A percentile compares a stretch with the other conserved stretches of the same genome.
Conservation (phyloP, 2,888 invertebrate genomes). For the Calameuta filiformis region DNA sequence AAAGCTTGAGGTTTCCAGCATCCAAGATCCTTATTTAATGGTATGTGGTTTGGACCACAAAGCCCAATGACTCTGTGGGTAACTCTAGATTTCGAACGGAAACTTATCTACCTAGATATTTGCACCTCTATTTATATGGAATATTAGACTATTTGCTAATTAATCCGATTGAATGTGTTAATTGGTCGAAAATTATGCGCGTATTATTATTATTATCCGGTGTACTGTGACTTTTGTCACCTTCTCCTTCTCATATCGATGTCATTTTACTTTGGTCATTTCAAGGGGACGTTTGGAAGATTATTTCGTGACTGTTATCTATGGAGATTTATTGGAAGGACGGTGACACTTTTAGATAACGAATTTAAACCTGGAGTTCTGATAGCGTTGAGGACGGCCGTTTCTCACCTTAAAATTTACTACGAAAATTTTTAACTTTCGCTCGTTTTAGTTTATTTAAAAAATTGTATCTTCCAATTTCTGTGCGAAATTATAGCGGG, state of each 20-base stretch:
- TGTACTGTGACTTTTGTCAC: neutral
- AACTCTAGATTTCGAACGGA: conserved; percentile 31
- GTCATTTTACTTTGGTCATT: neutral
- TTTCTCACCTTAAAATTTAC: neutral
- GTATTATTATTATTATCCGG: neutral
- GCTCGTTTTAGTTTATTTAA: neutral
- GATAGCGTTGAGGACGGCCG: neutral
- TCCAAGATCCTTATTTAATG: neutral
- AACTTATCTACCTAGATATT: conserved; percentile 41
- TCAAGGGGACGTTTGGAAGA: neutral
- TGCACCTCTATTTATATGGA: conserved; percentile 36
- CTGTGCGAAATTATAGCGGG: neutral
- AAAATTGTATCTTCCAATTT: neutral
- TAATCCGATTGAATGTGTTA: conserved; percentile 36
- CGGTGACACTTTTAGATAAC: neutral
- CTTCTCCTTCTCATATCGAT: neutral
- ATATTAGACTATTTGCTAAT: conserved; percentile 32
- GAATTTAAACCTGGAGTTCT: neutral
- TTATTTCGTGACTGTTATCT: neutral
- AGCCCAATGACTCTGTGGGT: conserved; percentile 9
- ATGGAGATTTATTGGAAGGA: neutral
- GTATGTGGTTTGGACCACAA: neutral
- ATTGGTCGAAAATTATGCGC: neutral
- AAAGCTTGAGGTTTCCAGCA: neutral
- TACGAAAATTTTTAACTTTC: neutral